A percentile compares a stretch with the other conserved stretches of the same genome.
Conservation (phyloP, 2,113 vertebrate species). For the Marcusenius ussheri region DNA sequence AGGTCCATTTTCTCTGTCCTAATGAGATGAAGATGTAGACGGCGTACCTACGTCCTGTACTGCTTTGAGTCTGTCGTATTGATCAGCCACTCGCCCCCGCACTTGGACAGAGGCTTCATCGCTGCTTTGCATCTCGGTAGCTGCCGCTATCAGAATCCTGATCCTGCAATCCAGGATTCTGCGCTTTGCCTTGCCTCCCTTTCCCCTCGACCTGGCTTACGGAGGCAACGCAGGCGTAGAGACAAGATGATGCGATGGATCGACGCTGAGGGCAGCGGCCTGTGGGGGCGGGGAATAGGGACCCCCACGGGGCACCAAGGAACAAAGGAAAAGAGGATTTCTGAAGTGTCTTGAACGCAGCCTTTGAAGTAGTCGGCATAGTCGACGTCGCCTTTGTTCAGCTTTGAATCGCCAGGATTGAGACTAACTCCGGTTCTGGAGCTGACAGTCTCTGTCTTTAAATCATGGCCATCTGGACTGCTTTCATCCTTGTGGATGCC, state of each 20-base stretch:
- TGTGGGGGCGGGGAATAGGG: neutral
- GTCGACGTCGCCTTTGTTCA: neutral
- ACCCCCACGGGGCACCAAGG: neutral
- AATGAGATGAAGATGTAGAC: neutral
- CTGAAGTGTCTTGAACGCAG: neutral
- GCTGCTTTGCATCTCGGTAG: neutral
- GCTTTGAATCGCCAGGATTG: neutral
- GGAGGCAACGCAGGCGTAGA: neutral
- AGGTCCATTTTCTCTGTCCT: neutral
- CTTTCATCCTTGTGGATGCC: neutral
- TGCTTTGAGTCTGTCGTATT: neutral
- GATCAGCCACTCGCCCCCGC: neutral
- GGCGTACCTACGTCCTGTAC: neutral
- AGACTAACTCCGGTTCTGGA: neutral
- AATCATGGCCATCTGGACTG: neutral
- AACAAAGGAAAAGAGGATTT: neutral
- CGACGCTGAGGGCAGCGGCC: neutral
- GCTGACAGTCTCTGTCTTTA: neutral
- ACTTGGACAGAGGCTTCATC: neutral
- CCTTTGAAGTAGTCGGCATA: neutral
- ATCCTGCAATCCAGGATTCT: neutral
- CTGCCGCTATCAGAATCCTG: neutral
- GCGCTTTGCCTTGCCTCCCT: neutral
- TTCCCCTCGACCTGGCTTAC: neutral
- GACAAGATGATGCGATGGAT: neutral